Base-by-base conservation (phyloP, 2,113 vertebrate genomes). In the Mesembrinibis cayennensis region DNA sequence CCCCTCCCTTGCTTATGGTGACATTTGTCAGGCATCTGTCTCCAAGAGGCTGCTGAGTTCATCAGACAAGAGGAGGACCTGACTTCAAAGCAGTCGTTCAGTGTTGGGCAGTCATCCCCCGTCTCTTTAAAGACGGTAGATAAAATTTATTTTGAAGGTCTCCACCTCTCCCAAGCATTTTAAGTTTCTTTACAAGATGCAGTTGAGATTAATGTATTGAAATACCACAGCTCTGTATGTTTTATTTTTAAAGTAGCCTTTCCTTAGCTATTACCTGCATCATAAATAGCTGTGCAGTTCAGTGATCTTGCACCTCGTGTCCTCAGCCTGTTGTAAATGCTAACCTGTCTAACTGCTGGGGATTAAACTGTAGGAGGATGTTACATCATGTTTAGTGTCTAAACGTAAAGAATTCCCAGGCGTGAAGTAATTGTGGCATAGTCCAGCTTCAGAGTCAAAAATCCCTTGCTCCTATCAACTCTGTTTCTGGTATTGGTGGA, bases 1-100 rank as follows among this genome's bases (percentile, higher is more conserved):
- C 30, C 40, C 11, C 29, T 19, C 2, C 0, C 58, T 56, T 29
- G 6, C 26, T 63, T 8, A 1, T 2, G 7, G 2, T 80, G 79
- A 32, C 15, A 10, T 40, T 77, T 89, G 40, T 70, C 49, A 52
- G 34, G 73, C 16, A 2, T 5, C 38, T 73, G 34, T 22, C 69
- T 61, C 73, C 1, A 1, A 20, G 58, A 47, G 44, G 47, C 40
- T 50, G 65, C 21, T 16, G 18, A 6, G 32, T 67, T 70, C 58
- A n/a, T 80, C 12, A 53, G 56, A 56, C 61, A 27, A 30, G 40
- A 25, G 11, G 30, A 44, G 52, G 61, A 23, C n/a, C 20, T 62
- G 47, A 47, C 65, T 76, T 49, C 38, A 69, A 15, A 66, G 30
- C 59, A 38, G 7, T 19, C 12, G 11, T 8, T 7, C 10, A 6